Evolutionary conservation across 2,797 vertebrate genomes (phyloP).

Genomic region (Neopelma chrysocephalum): DNA sequence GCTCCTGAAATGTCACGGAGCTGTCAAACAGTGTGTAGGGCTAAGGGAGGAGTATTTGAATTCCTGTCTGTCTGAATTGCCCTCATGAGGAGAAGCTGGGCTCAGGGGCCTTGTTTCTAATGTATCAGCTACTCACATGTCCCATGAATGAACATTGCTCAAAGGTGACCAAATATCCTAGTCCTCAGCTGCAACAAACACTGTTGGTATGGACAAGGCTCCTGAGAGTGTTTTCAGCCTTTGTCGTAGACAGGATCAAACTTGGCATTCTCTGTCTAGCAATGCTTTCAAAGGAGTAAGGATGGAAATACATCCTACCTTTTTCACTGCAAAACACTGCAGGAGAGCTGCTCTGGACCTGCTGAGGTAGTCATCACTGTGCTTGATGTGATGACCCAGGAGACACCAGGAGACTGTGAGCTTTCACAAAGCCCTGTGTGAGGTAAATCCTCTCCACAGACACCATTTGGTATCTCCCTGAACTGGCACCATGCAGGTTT

Average conservation of each 20-base stretch:
- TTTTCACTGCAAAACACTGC: neutral
- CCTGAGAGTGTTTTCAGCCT: neutral
- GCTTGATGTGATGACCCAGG: neutral
- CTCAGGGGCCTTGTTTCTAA: neutral
- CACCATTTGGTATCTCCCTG: neutral
- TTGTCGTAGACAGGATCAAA: neutral
- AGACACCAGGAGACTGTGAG: neutral
- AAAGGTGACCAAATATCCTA: neutral
- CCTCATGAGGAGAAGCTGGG: neutral
- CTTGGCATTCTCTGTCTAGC: neutral
- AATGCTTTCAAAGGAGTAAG: neutral
- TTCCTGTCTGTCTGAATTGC: neutral
- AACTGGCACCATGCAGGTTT: neutral
- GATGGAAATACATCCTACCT: neutral
- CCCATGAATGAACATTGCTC: neutral
- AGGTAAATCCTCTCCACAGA: neutral
- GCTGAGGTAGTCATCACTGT: neutral
- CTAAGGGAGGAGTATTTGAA: neutral
- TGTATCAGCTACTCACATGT: neutral
- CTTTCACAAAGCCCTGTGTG: neutral
- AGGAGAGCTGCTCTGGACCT: neutral
- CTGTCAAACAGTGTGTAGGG: neutral
- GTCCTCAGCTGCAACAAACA: neutral
- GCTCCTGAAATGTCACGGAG: neutral
- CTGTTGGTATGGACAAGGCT: neutral